Base-by-base conservation (phyloP, 2,113 vertebrate genomes). In the Neotoma lepida region DNA sequence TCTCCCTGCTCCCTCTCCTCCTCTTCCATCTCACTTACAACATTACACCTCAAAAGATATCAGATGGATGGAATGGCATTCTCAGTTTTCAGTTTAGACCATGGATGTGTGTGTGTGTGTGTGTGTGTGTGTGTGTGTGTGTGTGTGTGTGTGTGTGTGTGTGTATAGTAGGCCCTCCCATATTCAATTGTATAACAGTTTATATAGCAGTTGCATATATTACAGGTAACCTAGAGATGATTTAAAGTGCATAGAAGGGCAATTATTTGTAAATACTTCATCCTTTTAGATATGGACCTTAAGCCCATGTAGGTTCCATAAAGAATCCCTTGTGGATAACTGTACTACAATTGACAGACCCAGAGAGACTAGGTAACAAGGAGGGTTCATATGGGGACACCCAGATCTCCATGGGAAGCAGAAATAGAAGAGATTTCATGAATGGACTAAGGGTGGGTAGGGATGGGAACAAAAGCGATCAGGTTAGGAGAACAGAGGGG, bases 1-100 rank as follows among this genome's bases (percentile, higher is more conserved):
- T 71, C n/a, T 56, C 24, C 15, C 1, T 0, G 6, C 20, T 63
- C 0, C 1, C 26, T 33, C 17, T 12, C 18, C 39, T 15, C 39
- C 33, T 17, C 2, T 15, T 15, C 24, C 9, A 12, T 3, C 9
- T n/a, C 49, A 20, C 8, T 17, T 85, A 70, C 26, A 64, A 14
- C 14, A 51, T 14, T 49, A 15, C 4, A 49, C 26, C 63, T 7
- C 9, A 18, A 14, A 51, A 12, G 17, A 6, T n/a, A 4, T 4
- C 30, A 44, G 51, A 54, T 13, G 56, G 70, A 30, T 74, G 10
- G 39, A 33, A 30, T 35, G 30, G 6, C 20, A 17, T 49, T 56
- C 20, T 56, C 28, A 56, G 82, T 51, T 63, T 82, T 71, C 44
- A 10, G 54, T 80, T 68, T 89, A 41, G 30, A n/a, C 13, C 7